Percentiles rank a stretch among this genome's conserved stretches.
Conservation (phyloP, 30 jellyfish, hydroid and myxozoan genomes). For the Aurelia coerulea region DNA sequence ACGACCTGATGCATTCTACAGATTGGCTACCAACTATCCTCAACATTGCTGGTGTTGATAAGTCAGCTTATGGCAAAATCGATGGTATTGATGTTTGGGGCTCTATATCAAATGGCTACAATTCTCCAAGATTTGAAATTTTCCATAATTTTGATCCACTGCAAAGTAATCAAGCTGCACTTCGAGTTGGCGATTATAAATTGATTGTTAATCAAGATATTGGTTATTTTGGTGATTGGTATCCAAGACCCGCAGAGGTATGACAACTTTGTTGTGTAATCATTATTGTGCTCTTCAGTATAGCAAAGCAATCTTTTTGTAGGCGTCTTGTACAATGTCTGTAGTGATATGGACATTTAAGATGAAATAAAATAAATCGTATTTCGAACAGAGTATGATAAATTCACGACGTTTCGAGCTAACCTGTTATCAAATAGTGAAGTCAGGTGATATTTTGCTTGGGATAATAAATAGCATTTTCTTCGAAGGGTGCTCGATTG, state of each 20-base stretch:
- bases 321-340: no score
- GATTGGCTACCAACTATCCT: slow-evolving; percentile 98
- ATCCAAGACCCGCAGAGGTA: slow-evolving; percentile 93
- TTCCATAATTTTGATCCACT: slow-evolving; percentile 95
- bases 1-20: slow-evolving; percentile 89
- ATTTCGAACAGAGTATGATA: no score
- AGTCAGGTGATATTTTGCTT: no score
- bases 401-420: no score
- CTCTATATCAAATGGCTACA: slow-evolving; percentile 53
- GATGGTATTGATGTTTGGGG: slow-evolving; percentile 92
- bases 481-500: no score
- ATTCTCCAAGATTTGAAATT: slow-evolving; percentile 86
- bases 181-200: slow-evolving; percentile 97
- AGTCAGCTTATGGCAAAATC: slow-evolving; percentile 32
- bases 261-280: no score
- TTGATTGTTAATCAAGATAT: slow-evolving; percentile 89
- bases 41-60: slow-evolving; percentile 65
- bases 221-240: slow-evolving; percentile 97
- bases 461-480: no score
- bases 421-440: no score
- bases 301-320: no score
- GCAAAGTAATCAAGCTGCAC: slow-evolving; percentile 85
- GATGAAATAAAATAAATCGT: no score
- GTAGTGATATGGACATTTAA: no score
- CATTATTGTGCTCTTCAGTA: no score